Evolutionary conservation across 1,140 invertebrate species (phyloP).

Genomic region (Drosophila ananassae): DNA sequence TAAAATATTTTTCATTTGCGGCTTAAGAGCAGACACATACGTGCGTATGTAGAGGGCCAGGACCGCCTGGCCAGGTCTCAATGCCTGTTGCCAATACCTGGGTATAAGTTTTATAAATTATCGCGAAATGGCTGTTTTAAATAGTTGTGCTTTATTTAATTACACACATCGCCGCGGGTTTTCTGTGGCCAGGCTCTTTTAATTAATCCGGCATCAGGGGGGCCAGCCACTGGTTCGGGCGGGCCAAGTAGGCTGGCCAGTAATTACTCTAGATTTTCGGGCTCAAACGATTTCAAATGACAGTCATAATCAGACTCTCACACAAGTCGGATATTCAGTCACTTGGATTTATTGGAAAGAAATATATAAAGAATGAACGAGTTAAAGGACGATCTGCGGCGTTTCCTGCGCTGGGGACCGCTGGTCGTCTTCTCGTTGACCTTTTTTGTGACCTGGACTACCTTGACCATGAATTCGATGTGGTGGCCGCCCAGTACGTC

Average conservation of each 20-base stretch:
- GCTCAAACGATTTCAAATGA: neutral
- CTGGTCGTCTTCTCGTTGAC: neutral
- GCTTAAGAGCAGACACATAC: conserved; percentile 68
- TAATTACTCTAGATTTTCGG: conserved; percentile 5
- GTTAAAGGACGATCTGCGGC: conserved; percentile 13
- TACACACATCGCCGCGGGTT: conserved; percentile 48
- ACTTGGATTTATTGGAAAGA: neutral
- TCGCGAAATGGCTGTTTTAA: conserved; percentile 36
- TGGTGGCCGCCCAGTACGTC: conserved; percentile 34
- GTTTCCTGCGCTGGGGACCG: conserved; percentile 61
- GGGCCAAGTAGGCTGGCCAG: neutral
- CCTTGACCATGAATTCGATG: conserved; percentile 30
- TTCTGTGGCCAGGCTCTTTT: conserved; percentile 43
- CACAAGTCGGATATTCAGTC: neutral
- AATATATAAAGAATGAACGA: neutral
- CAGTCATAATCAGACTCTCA: neutral
- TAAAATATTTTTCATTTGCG: conserved; percentile 63
- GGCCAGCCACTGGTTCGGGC: conserved; percentile 2
- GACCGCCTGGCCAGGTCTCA: neutral
- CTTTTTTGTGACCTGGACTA: neutral
- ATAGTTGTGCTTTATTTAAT: conserved; percentile 66
- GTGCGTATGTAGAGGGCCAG: neutral
- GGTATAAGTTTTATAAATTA: conserved; percentile 54
- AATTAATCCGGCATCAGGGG: conserved; percentile 46
- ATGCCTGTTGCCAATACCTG: conserved; percentile 36